A percentile compares a stretch with the other conserved stretches of the same genome.
phyloP scores from a whole-genome alignment of 2,888 invertebrate species.

The Brenthis hecate region DNA sequence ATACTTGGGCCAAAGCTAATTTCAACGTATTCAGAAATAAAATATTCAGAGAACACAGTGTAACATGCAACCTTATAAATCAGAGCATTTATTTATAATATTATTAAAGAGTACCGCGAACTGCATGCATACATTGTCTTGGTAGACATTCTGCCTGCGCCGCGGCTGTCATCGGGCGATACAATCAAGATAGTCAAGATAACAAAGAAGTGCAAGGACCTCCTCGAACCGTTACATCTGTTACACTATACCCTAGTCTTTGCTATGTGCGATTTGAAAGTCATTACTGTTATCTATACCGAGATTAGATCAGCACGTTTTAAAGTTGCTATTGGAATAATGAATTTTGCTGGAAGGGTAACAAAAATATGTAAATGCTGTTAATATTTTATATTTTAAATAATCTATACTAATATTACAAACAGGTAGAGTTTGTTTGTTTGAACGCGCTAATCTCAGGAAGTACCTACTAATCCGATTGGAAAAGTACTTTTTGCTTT shows the following conservation, averaged over 20 bases:
- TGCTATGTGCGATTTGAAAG: constrained; percentile 22
- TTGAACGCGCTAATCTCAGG: too few relatives aligned
- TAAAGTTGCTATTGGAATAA: neutral
- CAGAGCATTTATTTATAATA: constrained; percentile 40
- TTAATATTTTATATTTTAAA: too few relatives aligned
- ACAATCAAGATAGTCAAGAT: constrained; percentile 43
- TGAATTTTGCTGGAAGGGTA: too few relatives aligned
- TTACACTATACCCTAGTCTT: constrained; percentile 17
- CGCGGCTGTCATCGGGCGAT: constrained; percentile 45
- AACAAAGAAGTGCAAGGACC: constrained; percentile 51
- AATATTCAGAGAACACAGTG: neutral
- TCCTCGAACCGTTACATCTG: constrained; percentile 43
- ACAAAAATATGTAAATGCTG: too few relatives aligned
- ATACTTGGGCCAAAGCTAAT: too few relatives aligned
- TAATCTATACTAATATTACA: too few relatives aligned
- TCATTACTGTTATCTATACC: constrained; percentile 17
- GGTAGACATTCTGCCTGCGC: constrained; percentile 60
- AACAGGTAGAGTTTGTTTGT: too few relatives aligned
- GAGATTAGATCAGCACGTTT: constrained; percentile 10
- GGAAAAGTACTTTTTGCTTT: too few relatives aligned
- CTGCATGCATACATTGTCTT: constrained; percentile 42
- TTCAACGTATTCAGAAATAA: constrained; percentile 1
- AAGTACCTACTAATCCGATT: too few relatives aligned
- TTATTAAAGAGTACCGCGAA: constrained; percentile 51
- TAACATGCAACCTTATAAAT: constrained; percentile 16